Conservation (phyloP, 2,888 invertebrate species). For the Platerodrilus igneus region DNA sequence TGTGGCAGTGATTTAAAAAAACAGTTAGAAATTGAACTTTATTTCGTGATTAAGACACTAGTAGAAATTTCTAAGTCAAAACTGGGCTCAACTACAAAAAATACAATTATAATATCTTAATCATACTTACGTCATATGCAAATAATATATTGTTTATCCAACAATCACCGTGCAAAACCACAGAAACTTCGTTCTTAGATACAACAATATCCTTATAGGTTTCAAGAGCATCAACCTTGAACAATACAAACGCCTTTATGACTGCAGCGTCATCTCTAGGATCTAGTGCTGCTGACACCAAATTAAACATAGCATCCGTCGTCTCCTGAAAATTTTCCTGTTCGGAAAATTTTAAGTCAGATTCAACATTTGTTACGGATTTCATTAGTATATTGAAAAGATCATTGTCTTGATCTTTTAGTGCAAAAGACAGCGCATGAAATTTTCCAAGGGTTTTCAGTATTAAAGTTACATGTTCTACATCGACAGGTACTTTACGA, state of each 20-base stretch:
- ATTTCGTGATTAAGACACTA: no score
- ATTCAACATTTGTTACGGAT: no score
- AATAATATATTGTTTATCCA: slow-evolving; percentile 25
- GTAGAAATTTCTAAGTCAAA: no score
- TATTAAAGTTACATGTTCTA: slow-evolving; percentile 32
- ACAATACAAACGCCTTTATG: background rate
- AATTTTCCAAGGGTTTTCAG: slow-evolving; percentile 32
- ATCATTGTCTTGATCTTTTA: slow-evolving; percentile 27
- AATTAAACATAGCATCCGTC: no score
- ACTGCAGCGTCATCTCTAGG: slow-evolving; percentile 5
- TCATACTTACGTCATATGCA: slow-evolving; percentile 22
- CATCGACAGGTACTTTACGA: slow-evolving; percentile 30
- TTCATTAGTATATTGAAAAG: slow-evolving; percentile 24
- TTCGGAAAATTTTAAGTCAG: no score
- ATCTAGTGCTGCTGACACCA: slow-evolving; percentile 1
- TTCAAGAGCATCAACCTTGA: slow-evolving; percentile 6
- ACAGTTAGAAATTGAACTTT: no score
- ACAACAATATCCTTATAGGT: background rate
- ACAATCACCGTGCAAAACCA: slow-evolving; percentile 21
- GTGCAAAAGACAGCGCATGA: slow-evolving; percentile 33
- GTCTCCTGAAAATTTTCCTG: no score
- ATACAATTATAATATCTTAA: no score
- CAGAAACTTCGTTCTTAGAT: background rate
- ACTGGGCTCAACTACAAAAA: no score
- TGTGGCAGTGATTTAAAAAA: no score